Evolutionary conservation across 2,888 invertebrate species (phyloP).

Genomic region (Xestia rhomboidea): DNA sequence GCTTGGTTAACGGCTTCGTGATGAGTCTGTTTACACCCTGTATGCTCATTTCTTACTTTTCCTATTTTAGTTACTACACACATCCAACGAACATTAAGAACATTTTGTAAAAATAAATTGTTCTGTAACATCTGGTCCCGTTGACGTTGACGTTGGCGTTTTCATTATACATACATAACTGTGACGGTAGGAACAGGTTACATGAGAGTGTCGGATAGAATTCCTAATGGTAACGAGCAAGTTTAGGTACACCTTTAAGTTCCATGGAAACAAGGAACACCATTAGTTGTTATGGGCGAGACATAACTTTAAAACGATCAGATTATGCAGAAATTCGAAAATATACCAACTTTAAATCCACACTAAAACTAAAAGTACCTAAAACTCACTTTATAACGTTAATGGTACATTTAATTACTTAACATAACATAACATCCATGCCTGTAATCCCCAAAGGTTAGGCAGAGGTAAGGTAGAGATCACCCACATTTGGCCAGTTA

Average conservation of each 20-base stretch:
- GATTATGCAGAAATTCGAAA: not conserved
- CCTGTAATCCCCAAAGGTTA: too few relatives aligned
- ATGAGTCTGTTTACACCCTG: too few relatives aligned
- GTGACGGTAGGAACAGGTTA: not conserved
- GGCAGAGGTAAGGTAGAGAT: too few relatives aligned
- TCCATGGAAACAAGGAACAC: not conserved
- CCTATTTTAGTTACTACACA: too few relatives aligned
- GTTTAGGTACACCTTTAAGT: not conserved
- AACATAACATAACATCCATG: too few relatives aligned
- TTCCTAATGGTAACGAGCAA: not conserved
- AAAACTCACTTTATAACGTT: rapidly evolving
- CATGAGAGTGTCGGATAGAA: not conserved
- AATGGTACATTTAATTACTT: not conserved
- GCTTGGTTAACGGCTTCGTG: too few relatives aligned
- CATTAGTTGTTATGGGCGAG: not conserved
- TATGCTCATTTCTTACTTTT: too few relatives aligned
- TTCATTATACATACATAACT: not conserved
- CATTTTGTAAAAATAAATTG: not conserved
- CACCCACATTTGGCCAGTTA: too few relatives aligned
- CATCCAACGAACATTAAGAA: too few relatives aligned
- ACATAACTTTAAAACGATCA: not conserved
- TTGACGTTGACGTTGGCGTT: not conserved
- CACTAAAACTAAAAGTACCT: not conserved
- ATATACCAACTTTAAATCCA: not conserved
- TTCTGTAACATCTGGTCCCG: not conserved